Percentiles rank a stretch among this genome's conserved stretches.
Conservation (phyloP, 1,140 invertebrate species). For the Bradynema listronoti region DNA sequence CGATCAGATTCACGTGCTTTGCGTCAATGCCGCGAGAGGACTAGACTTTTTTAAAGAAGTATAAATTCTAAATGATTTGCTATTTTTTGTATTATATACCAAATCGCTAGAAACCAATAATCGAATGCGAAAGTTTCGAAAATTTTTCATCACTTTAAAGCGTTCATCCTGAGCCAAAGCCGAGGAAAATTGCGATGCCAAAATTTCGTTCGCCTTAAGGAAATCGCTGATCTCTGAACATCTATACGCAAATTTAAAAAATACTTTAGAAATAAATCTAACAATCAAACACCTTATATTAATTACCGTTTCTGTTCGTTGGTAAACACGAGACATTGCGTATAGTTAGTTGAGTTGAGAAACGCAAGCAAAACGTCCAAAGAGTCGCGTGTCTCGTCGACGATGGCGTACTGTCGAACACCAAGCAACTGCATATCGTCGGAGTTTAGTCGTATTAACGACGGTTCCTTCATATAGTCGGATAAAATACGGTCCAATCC, state of each 20-base stretch:
- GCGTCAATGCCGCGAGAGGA: conserved; percentile 75
- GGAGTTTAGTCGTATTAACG: conserved; percentile 66
- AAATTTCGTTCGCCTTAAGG: conserved; percentile 66
- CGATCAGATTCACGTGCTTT: conserved; percentile 80
- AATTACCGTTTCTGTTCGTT: conserved; percentile 72
- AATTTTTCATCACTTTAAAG: conserved; percentile 68
- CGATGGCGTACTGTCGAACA: conserved; percentile 62
- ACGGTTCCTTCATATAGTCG: conserved; percentile 74
- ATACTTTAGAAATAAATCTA: conserved; percentile 52
- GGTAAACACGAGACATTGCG: conserved; percentile 82
- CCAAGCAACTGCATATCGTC: conserved; percentile 62
- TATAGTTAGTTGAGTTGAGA: conserved; percentile 65
- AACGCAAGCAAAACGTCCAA: conserved; percentile 42
- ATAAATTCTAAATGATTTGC: conserved; percentile 26
- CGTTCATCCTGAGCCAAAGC: conserved; percentile 72
- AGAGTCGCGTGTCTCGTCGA: not conserved
- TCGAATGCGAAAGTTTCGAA: conserved; percentile 71
- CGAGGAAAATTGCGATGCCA: conserved; percentile 69
- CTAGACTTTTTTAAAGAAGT: conserved; percentile 35
- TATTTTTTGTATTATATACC: conserved; percentile 43
- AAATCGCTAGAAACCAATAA: conserved; percentile 86
- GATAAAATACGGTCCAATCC: conserved; percentile 69
- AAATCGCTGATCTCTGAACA: conserved; percentile 18
- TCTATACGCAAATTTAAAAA: conserved; percentile 14
- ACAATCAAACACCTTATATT: conserved; percentile 2